These are phyloP conservation scores for Dicrurus megarhynchus DNA, from an alignment of 2,113 vertebrate species.

Conservation along the genomic window DNA sequence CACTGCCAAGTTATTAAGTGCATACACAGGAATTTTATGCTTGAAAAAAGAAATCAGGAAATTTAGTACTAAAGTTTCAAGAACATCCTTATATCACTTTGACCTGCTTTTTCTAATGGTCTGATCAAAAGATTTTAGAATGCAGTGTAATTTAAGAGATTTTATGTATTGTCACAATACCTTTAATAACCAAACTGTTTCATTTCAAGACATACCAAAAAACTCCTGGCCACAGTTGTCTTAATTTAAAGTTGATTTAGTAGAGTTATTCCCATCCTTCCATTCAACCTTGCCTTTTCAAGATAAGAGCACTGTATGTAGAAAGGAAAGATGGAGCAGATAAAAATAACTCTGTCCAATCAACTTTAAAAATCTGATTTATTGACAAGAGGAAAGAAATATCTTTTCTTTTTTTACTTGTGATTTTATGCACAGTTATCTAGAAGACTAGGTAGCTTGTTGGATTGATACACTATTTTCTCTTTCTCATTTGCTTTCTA, in stretches of 20 bases:
- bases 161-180: background rate
- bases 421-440: background rate
- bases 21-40: background rate
- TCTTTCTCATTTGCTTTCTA: background rate
- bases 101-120: background rate
- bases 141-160: background rate
- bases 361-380: background rate
- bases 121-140: background rate
- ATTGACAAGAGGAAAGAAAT: background rate
- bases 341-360: background rate
- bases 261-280: background rate
- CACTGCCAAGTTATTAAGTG: background rate
- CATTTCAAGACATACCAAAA: background rate
- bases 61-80: background rate
- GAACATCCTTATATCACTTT: background rate
- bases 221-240: background rate
- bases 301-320: background rate
- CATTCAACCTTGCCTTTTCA: background rate
- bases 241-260: conserved; percentile 17
- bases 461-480: background rate
- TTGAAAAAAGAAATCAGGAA: background rate
- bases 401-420: background rate
- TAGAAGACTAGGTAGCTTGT: background rate
- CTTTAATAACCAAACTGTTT: background rate
- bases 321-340: background rate